Evolutionary conservation across 2,797 vertebrate genomes (phyloP), one percentile per base, ranked within the genome.

Genomic region (Acanthornis magna): DNA sequence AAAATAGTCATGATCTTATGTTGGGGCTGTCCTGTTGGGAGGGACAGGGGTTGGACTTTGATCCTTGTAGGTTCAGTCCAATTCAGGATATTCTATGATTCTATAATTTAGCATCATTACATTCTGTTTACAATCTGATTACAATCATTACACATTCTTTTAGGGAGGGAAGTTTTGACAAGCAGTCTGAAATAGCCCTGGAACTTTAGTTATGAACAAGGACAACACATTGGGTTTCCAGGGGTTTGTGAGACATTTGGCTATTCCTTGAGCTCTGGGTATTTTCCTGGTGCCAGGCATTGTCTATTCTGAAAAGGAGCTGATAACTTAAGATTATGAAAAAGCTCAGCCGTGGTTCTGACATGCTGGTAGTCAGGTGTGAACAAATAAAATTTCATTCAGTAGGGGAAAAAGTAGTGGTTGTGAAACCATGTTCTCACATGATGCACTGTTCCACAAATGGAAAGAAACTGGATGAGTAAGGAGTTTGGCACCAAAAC

Each of bases 161-260:
- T 34, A 36, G 27, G 25, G 82, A 81, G 38, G 21, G 61, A 95
- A 98, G 96, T 77, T 98, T 98, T 97, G 93, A 97, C 62, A 94
- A 96, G 83, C 94, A 93, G 92, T 96, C 95, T 90, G 97, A 98
- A 97, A 96, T 97, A 96, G 97, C 96, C 72, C 54, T 68, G 40
- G 79, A 98, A 93, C 95, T 97, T 84, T 70, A 93, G 97, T 98
- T 96, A 97, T 91, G 83, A 95, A 97, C 78, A 97, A 97, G 85
- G 94, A 95, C 23, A 94, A 95, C 74, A 96, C 95, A 48, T 60
- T 97, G 80, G 97, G 91, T 96, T 98, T 98, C 95, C 92, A 95
- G 96, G 97, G 98, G 87, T 97, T 98, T 88, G 63, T 95, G 85
- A 93, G 95, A 61, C 61, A 96, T 91, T 98, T 97, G 97, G 96